Conservation (phyloP, 2,797 vertebrate genomes). For the Poeciliopsis turneri region DNA sequence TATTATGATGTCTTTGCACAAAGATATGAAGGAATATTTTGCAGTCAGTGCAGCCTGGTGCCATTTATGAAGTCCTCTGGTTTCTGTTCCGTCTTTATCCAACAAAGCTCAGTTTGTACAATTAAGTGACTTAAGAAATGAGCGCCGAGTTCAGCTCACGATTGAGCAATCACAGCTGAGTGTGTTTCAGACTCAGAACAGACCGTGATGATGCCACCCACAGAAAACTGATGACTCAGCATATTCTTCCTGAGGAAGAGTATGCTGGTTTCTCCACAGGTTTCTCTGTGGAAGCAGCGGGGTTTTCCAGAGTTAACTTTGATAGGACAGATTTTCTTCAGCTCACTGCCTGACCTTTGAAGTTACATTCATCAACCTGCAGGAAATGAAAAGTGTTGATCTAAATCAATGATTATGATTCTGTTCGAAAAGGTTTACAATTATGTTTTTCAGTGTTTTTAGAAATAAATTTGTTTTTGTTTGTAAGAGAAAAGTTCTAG, state of each 20-base stretch:
- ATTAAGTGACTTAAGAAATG: constrained; percentile 8
- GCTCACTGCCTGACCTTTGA: constrained; percentile 47
- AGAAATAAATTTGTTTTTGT: constrained; percentile 19
- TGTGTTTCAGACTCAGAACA: constrained; percentile 26
- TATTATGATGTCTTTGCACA: constrained; percentile 67
- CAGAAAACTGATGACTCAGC: constrained; percentile 30
- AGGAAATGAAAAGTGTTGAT: constrained; percentile 40
- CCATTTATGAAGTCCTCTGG: constrained; percentile 32
- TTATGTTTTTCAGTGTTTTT: constrained; percentile 4
- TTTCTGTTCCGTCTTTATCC: constrained; percentile 26
- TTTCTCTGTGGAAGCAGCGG: constrained; percentile 29
- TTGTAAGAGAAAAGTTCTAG: not conserved
- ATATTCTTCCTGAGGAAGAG: not conserved
- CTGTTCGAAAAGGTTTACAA: constrained; percentile 61
- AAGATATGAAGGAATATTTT: constrained; percentile 38
- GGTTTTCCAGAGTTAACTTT: constrained; percentile 13
- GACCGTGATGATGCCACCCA: constrained; percentile 21
- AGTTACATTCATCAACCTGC: constrained; percentile 36
- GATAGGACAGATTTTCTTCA: constrained; percentile 39
- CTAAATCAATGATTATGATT: constrained; percentile 56
- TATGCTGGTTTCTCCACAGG: not conserved
- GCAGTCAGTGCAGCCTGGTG: constrained; percentile 35
- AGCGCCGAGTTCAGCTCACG: constrained; percentile 5
- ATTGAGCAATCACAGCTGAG: constrained; percentile 29
- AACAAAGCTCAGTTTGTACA: constrained; percentile 3